Base-by-base conservation (phyloP, 2,888 invertebrate species). In the Erebia palarica region DNA sequence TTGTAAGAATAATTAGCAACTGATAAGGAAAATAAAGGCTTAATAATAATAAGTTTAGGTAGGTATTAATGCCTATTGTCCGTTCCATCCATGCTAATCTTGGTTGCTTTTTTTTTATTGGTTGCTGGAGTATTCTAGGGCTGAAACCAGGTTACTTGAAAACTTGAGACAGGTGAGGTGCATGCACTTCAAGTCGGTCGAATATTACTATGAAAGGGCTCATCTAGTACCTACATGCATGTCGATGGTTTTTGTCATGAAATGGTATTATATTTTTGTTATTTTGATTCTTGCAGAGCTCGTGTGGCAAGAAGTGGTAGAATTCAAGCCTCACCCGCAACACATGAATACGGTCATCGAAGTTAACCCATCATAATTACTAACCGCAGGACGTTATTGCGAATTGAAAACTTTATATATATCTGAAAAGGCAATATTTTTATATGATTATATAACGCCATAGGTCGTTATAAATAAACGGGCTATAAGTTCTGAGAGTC, bases 291-390 rank as follows among this genome's bases (percentile, higher is more conserved):
- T 95, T 94, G 61, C 92, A 96, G 96, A 97, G 78, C 92, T 97
- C 67, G 96, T 97, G 66, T 96, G 96, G 88, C 95, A 96, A 80
- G 97, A 97, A 93, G 96, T 97, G 64, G 94, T 95, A 64, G 96
- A 95, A 78, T 97, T 97, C 89, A 95, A 95, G 78, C 96, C 97
- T 2, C 96, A 95, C 63, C 93, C 92, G 1, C 93, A 93, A 73
- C 92, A 93, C 83, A 91, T 93, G 93, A 91, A 84, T 78, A 92
- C 93, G 10, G 92, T 94, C 14, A 91, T 92, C 4, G 93, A 93
- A 83, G 92, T 90, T 58, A 88, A 88, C 77, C 84, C 87, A 0
- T 86, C 88, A 73, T 91, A 89, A 85, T 75, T 73, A 59, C 5
- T 10, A n/a, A 14, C 44, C 10, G 18, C 42, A 13, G 7, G 7